phyloP scores from a whole-genome alignment of 2,797 vertebrate species.

The Sebastes dallii region DNA sequence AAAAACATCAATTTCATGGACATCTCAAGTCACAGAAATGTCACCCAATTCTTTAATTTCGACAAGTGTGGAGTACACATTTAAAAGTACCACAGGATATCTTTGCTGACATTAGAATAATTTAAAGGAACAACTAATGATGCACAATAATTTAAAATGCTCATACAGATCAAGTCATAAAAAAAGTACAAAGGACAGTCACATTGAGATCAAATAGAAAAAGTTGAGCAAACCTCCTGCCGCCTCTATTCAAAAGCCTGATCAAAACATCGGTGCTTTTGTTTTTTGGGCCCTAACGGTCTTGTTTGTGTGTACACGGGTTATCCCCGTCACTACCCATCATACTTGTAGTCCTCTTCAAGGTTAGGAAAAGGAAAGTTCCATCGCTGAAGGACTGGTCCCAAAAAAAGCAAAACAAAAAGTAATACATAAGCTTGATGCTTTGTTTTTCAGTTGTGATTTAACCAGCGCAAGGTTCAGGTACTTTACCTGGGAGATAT shows the following conservation, averaged over 20 bases:
- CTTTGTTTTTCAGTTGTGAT: not conserved
- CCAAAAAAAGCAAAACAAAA: constrained; percentile 6
- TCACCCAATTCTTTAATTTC: not conserved
- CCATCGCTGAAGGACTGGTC: too few species aligned
- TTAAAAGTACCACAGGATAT: not conserved
- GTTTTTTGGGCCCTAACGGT: not conserved
- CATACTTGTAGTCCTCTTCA: not conserved
- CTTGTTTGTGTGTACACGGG: not conserved
- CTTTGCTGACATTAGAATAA: not conserved
- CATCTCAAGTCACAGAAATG: not conserved
- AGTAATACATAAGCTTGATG: not conserved
- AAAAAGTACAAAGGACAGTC: not conserved
- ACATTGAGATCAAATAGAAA: not conserved
- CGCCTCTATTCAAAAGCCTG: not conserved
- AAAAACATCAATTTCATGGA: not conserved
- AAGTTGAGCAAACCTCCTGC: not conserved
- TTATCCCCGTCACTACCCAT: not conserved
- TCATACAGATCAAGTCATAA: not conserved
- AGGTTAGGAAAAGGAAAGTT: not conserved
- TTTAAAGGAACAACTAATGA: not conserved
- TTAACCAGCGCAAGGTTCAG: not conserved
- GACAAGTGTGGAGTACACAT: not conserved
- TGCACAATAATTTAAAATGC: not conserved
- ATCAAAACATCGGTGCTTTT: not conserved
- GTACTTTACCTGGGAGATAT: constrained; percentile 20